A percentile compares a stretch with the other conserved stretches of the same genome.
phyloP scores from a whole-genome alignment of 1,140 invertebrate genomes.

The Eubasilissa regina region DNA sequence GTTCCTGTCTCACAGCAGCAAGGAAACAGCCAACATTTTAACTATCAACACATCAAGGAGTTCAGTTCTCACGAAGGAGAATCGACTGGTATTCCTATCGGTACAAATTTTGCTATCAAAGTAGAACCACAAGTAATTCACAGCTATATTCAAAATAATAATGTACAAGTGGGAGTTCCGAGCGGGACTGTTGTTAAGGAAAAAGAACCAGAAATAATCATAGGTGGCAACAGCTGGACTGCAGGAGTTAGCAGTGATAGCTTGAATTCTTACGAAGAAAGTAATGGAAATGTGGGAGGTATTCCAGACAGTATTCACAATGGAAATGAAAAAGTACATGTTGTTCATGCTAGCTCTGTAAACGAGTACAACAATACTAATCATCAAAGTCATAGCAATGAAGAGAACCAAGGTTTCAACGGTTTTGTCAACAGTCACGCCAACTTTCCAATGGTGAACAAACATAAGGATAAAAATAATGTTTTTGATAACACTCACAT shows the following conservation, averaged over 20 bases:
- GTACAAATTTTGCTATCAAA: conserved; percentile 70
- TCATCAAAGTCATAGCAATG: background rate
- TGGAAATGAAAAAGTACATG: conserved; percentile 57
- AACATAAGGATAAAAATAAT: conserved; percentile 6
- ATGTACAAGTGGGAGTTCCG: conserved; percentile 41
- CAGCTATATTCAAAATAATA: conserved; percentile 30
- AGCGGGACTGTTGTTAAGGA: conserved; percentile 50
- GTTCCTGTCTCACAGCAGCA: conserved; percentile 38
- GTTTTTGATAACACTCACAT: background rate
- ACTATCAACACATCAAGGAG: conserved; percentile 50
- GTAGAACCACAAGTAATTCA: conserved; percentile 63
- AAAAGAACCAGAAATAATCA: conserved; percentile 60
- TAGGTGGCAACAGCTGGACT: conserved; percentile 66
- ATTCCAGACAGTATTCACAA: conserved; percentile 58
- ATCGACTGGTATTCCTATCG: conserved; percentile 68
- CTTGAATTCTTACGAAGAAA: conserved; percentile 58
- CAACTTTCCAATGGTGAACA: background rate
- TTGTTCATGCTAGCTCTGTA: conserved; percentile 52
- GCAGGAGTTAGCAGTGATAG: conserved; percentile 60
- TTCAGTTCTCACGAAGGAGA: conserved; percentile 60
- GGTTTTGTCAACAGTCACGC: background rate
- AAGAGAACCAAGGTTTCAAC: conserved; percentile 5
- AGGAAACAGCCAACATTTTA: conserved; percentile 32
- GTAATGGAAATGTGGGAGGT: conserved; percentile 53
- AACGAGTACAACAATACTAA: conserved; percentile 28